Evolutionary conservation across 2,113 vertebrate species (phyloP), one percentile per base, ranked within the genome.

Genomic region (Cisticola juncidis): DNA sequence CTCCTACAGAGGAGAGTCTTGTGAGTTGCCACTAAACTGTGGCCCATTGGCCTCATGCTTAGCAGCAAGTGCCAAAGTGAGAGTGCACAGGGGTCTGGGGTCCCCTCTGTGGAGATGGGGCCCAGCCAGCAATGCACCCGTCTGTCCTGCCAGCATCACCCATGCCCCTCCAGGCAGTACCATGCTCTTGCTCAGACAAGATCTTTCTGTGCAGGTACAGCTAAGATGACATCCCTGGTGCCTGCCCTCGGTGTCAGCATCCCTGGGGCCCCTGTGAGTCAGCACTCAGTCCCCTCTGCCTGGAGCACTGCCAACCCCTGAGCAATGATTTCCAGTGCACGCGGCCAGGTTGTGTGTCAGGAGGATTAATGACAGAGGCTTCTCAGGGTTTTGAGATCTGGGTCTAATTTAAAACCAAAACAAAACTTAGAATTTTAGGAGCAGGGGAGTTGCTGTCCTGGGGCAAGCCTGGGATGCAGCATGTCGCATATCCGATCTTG

Each of bases 321-420:
- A 77, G 95, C 93, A 83, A 89, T 72, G 95, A 91, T 97, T 96
- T 96, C 95, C 95, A 97, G 92, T 40, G 51, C 88, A 95, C 87
- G 86, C 31, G 26, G 95, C 87, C 53, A 88, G 84, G 78, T 93
- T 90, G 82, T 78, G 91, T 94, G 95, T 94, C 85, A 87, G 79
- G 89, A 97, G 91, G 90, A 96, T 78, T 95, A 94, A 94, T 84
- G 80, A 82, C 62, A 88, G 92, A 69, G 81, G 72, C 82, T 95
- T 90, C 91, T 93, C 24, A 3, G 69, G 86, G 56, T 74, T 89
- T 69, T 68, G 81, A 92, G 91, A 85, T 88, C 90, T 90, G 86
- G 96, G 94, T 92, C 81, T 94, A 96, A 95, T 69, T 94, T 88
- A 96, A 90, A 97, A 95, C 70, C 92, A 95, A 97, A 96, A 95